A percentile compares a stretch with the other conserved stretches of the same genome.
These are phyloP conservation scores for Ephestia elutella DNA, from an alignment of 1,140 invertebrate species.

Conservation along the genomic window DNA sequence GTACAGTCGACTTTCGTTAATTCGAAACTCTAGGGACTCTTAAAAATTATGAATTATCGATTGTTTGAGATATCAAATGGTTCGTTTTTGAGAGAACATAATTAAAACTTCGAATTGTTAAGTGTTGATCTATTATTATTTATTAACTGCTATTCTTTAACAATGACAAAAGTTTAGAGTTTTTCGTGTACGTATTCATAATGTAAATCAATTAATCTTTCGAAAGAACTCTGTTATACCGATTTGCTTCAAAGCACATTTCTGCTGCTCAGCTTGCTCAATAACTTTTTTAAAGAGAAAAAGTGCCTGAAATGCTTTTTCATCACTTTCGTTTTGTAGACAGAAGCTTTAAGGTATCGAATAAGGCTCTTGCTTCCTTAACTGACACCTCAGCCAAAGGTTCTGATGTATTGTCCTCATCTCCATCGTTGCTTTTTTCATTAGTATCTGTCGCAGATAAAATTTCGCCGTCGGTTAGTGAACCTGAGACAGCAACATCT, in stretches of 20 bases:
- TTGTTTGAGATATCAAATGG: constrained; percentile 30
- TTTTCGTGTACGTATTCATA: constrained; percentile 26
- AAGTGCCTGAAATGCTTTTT: constrained; percentile 24
- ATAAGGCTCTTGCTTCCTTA: constrained; percentile 26
- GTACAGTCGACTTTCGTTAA: constrained; percentile 21
- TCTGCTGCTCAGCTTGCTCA: constrained; percentile 21
- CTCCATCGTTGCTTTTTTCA: constrained; percentile 22
- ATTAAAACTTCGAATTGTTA: constrained; percentile 28
- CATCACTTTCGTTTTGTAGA: constrained; percentile 28
- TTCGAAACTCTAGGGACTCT: constrained; percentile 25
- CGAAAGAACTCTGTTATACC: constrained; percentile 29
- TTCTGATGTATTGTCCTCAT: constrained; percentile 22
- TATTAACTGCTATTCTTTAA: too few relatives aligned
- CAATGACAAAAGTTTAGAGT: constrained; percentile 21
- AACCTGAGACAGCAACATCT: constrained; percentile 21
- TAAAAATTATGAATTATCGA: constrained; percentile 33
- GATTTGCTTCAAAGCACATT: constrained; percentile 29
- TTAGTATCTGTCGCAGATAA: constrained; percentile 22
- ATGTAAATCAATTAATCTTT: constrained; percentile 27
- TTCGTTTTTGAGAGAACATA: constrained; percentile 30
- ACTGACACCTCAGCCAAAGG: constrained; percentile 25
- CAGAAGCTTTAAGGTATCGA: constrained; percentile 28
- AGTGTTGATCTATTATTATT: constrained; percentile 23
- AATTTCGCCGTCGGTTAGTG: constrained; percentile 21
- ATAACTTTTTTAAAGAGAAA: constrained; percentile 26